Percentiles rank a stretch among this genome's conserved stretches.
Evolutionary conservation across 2,888 invertebrate species (phyloP).

Genomic region (Caprella mutica): DNA sequence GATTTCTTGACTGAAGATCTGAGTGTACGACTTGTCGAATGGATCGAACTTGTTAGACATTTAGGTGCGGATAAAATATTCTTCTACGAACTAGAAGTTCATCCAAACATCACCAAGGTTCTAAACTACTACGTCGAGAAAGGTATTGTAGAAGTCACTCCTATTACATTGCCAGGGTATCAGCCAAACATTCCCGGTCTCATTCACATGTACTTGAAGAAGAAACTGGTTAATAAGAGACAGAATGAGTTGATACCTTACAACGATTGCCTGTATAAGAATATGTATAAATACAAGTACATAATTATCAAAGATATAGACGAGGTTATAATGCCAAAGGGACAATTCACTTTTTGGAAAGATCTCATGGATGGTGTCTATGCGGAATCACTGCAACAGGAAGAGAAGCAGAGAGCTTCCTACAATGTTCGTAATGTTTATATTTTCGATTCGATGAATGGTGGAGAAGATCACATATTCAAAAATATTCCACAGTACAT

Average conservation of each 20-base stretch:
- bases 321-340: conserved; percentile 82
- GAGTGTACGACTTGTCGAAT: conserved; percentile 77
- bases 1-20: conserved; percentile 86
- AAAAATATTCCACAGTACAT: conserved; percentile 69
- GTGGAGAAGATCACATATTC: conserved; percentile 64
- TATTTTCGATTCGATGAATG: conserved; percentile 62
- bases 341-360: conserved; percentile 54
- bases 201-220: conserved; percentile 76
- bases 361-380: conserved; percentile 53
- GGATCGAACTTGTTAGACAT: conserved; percentile 76
- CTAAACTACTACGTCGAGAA: conserved; percentile 52
- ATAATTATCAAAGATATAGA: conserved; percentile 85
- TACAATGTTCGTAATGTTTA: conserved; percentile 85
- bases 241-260: conserved; percentile 91
- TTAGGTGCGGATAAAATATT: conserved; percentile 83
- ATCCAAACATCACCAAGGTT: conserved; percentile 79
- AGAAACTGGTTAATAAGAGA: conserved; percentile 82
- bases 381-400: conserved; percentile 47
- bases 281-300: conserved; percentile 77
- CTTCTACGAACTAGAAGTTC: conserved; percentile 69
- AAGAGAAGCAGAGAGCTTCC: conserved; percentile 56
- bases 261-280: conserved; percentile 88
- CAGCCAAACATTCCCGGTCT: conserved; percentile 80
- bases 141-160: conserved; percentile 64
- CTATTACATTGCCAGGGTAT: conserved; percentile 71